Percentiles rank a stretch among this genome's conserved stretches.
Conservation (phyloP, 2,797 vertebrate genomes). For the Atherinosoma microstoma region DNA sequence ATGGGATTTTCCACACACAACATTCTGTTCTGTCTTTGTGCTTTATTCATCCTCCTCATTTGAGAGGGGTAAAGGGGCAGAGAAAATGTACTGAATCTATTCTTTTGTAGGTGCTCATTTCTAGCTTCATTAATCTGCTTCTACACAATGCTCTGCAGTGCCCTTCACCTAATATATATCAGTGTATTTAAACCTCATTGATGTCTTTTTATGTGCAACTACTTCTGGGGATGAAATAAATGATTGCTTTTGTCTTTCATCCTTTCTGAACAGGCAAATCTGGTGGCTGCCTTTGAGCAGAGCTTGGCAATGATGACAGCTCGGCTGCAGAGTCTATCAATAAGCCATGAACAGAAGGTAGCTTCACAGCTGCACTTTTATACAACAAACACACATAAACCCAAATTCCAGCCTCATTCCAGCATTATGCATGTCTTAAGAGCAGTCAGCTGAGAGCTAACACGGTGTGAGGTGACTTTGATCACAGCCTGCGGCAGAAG, state of each 20-base stretch:
- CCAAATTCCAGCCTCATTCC: conserved; percentile 43
- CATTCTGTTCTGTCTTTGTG: conserved; percentile 44
- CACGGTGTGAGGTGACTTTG: conserved; percentile 48
- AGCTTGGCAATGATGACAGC: conserved; percentile 95
- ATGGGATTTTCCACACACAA: conserved; percentile 36
- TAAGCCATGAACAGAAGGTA: conserved; percentile 95
- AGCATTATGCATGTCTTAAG: conserved; percentile 2
- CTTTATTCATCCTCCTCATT: conserved; percentile 24
- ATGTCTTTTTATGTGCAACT: not conserved
- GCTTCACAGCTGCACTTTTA: conserved; percentile 13
- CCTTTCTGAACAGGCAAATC: conserved; percentile 87
- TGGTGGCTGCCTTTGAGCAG: conserved; percentile 97
- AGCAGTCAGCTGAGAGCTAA: conserved; percentile 24
- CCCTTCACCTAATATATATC: not conserved
- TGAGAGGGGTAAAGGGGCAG: conserved; percentile 4
- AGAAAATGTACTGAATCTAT: conserved; percentile 18
- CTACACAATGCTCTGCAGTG: not conserved
- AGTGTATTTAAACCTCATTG: not conserved
- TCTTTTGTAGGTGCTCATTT: not conserved
- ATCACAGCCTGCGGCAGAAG: conserved; percentile 52
- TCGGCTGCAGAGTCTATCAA: conserved; percentile 90
- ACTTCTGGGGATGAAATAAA: not conserved
- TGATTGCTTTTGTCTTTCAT: conserved; percentile 8
- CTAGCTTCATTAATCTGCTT: not conserved
- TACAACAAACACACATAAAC: conserved; percentile 30